A percentile compares a stretch with the other conserved stretches of the same genome.
phyloP scores from a whole-genome alignment of 2,113 vertebrate species.

The Orthochromis malagaraziensis region DNA sequence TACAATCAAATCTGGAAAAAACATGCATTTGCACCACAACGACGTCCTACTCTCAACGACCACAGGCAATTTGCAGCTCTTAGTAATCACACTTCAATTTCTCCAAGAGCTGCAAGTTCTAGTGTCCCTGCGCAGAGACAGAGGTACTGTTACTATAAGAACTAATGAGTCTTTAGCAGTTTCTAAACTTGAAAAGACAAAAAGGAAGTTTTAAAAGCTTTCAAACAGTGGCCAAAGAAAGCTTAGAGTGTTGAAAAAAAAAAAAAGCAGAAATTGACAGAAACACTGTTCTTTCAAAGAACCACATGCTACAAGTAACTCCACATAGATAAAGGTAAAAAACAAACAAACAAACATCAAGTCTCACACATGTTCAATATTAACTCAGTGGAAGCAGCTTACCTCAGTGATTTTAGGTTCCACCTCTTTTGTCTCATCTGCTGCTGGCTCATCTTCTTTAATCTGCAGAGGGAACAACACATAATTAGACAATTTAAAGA shows the following conservation, averaged over 20 bases:
- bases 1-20: not conserved
- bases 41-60: not conserved
- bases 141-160: not conserved
- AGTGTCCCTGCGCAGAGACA: not conserved
- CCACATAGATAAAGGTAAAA: not conserved
- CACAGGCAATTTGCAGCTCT: not conserved
- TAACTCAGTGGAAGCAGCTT: not conserved
- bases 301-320: fast-evolving
- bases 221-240: not conserved
- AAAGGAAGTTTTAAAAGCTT: not conserved
- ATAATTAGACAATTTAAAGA: not conserved
- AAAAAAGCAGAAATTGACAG: not conserved
- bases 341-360: not conserved
- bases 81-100: not conserved
- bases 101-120: not conserved
- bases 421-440: not conserved
- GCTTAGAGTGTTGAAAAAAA: not conserved
- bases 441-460: constrained; percentile 9
- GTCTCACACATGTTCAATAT: not conserved
- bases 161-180: not conserved
- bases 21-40: not conserved
- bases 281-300: not conserved
- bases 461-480: constrained; percentile 11
- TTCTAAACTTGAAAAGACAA: not conserved
- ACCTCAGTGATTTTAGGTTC: constrained; percentile 49